These are phyloP conservation scores for human (Homo sapiens) DNA, from an alignment of 2,113 vertebrate genomes.

Conservation along the genomic window GRCh38 chr9:74408501-74409000, in stretches of 20 bases:
- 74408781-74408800: neutral
- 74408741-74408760: neutral
- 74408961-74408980: neutral
- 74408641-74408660: neutral
- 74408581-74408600: neutral
- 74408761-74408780: neutral
- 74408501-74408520: neutral
- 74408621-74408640: neutral
- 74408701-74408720: neutral
- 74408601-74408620: neutral
- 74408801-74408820: neutral
- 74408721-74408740: neutral
- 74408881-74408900: neutral
- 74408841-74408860: neutral
- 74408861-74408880: neutral
- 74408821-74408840: neutral
- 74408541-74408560: neutral
- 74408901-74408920: neutral
- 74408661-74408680: neutral
- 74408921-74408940: neutral
- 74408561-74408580: neutral
- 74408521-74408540: neutral
- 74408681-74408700: neutral
- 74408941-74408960: slow-evolving; percentile 10
- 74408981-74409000: neutral